Evolutionary conservation across 2,888 invertebrate species (phyloP).

Genomic region (Tinea trinotella): DNA sequence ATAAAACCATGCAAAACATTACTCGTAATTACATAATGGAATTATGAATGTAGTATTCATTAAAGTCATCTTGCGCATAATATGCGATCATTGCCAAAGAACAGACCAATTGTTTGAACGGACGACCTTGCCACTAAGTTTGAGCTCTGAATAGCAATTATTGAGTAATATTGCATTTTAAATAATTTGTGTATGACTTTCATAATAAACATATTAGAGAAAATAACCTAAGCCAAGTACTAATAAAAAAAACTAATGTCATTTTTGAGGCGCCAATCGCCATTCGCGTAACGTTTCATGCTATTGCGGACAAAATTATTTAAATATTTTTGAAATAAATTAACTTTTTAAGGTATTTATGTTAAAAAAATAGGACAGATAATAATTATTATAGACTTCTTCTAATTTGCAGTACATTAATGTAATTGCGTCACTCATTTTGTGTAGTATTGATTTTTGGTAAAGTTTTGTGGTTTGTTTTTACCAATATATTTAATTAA

Average conservation of each 20-base stretch:
- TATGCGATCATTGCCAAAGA: not conserved
- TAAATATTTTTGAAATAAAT: too few species aligned
- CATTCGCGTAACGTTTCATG: not conserved
- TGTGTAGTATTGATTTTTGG: too few species aligned
- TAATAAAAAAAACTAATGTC: not conserved
- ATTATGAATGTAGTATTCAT: not conserved
- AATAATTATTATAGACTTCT: too few species aligned
- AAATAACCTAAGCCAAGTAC: not conserved
- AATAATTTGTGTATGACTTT: too few species aligned
- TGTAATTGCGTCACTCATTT: too few species aligned
- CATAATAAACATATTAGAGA: not conserved
- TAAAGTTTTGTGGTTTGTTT: too few species aligned
- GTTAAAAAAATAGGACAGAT: too few species aligned
- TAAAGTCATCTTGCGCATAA: not conserved
- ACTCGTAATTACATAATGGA: not conserved
- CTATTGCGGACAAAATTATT: not conserved
- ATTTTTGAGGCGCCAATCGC: not conserved
- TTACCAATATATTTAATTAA: too few species aligned
- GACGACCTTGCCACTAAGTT: not conserved
- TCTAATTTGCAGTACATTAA: too few species aligned
- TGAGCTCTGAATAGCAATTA: conserved; percentile 3
- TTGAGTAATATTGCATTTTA: not conserved
- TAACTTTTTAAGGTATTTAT: too few species aligned
- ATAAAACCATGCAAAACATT: not conserved
- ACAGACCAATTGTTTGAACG: not conserved